Base-by-base conservation (phyloP, 2,888 invertebrate genomes). In the Vanessa cardui region DNA sequence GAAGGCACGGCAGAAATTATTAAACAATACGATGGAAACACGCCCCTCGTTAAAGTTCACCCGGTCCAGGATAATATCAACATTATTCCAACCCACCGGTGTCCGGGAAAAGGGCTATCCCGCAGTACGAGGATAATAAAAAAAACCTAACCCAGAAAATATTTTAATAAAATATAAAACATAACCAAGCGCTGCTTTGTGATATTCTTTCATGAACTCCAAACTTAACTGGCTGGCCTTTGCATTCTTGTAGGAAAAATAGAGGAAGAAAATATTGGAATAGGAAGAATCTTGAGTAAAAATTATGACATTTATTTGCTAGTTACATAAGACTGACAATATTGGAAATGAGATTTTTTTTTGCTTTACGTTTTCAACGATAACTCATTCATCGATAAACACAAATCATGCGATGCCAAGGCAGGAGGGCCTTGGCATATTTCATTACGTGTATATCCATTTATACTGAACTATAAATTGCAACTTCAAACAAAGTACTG, bases 141-240 rank as follows among this genome's bases (percentile, higher is more conserved):
- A 77, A 54, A 56, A 76, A 78, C 61, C 73, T 71, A 75, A 75
- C 74, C 73, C 72, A 74, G 76, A 68, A 78, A 80, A 77, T 77
- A 74, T 76, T 77, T 80, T 80, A 79, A 82, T 82, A 78, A 76
- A 76, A 77, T 76, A 77, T 76, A 72, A 68, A 74, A 66, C 46
- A 21, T 69, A 62, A 64, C 72, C 60, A 46, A 39, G 44, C 71
- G 59, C 65, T 62, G 50, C 58, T 45, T 69, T 65, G 68, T 71
- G 70, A 72, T 73, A 68, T 72, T 73, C 73, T 66, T 75, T 76
- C 74, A 74, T 72, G 71, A 71, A 73, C 65, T 73, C 20, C 52
- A 59, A 65, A 20, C 44, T 16, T 18, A 26, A 56, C 12, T 39
- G 18, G n/a, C 31, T 18, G 16, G 58, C 7, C 18, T 9, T 33